Percentiles rank a stretch among this genome's conserved stretches.
Conservation (phyloP, 2,797 vertebrate species). For the Cottoperca gobio region DNA sequence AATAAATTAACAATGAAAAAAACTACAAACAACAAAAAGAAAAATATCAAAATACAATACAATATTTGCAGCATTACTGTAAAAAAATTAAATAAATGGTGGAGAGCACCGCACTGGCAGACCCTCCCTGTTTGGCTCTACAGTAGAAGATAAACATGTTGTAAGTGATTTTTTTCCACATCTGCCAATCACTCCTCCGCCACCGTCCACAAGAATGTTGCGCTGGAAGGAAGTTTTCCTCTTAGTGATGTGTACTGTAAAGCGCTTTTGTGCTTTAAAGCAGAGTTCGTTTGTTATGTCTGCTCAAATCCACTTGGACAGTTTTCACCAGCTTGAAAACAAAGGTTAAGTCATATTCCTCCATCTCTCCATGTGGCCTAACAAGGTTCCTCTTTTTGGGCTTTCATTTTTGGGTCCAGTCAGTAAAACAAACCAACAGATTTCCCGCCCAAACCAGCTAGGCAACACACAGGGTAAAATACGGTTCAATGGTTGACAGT, state of each 20-base stretch:
- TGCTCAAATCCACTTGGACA: not conserved
- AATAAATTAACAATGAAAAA: too few species aligned
- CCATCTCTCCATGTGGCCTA: not conserved
- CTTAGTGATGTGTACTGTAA: not conserved
- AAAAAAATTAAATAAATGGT: not conserved
- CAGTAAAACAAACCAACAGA: conserved; percentile 6
- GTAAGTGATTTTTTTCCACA: not conserved
- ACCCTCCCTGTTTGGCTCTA: not conserved
- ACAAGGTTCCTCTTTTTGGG: not conserved
- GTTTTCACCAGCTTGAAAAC: not conserved
- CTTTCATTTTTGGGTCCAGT: not conserved
- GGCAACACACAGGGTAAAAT: not conserved
- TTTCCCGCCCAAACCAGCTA: conserved; percentile 2
- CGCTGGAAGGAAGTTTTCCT: accelerated
- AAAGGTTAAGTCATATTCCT: not conserved
- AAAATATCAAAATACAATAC: not conserved
- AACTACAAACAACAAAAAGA: too few species aligned
- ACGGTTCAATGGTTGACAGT: conserved; percentile 12
- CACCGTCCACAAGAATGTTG: not conserved
- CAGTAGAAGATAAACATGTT: not conserved
- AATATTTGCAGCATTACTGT: not conserved
- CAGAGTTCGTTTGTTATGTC: not conserved
- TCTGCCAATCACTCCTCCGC: not conserved
- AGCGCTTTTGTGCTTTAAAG: not conserved
- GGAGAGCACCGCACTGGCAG: not conserved